Conservation (phyloP, 2,113 vertebrate genomes). For the Todiramphus saurophagus region DNA sequence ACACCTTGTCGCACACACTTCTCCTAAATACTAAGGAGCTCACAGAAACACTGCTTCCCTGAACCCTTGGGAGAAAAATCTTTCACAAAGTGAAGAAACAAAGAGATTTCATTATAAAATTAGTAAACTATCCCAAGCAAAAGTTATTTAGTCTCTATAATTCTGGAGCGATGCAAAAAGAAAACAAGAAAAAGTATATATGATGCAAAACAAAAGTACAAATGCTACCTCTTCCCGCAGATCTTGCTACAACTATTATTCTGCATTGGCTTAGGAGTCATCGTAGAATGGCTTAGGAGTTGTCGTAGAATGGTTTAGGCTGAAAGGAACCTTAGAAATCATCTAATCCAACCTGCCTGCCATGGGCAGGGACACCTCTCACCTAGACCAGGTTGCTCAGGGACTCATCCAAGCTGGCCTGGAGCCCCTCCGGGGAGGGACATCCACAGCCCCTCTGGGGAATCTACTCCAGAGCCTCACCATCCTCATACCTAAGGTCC, state of each 20-base stretch:
- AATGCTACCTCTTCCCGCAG: not conserved
- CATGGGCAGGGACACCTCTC: no score
- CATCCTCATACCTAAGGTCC: no score
- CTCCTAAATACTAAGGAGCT: not conserved
- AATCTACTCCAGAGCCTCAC: no score
- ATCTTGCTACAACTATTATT: not conserved
- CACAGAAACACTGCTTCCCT: not conserved
- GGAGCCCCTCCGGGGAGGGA: no score
- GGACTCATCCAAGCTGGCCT: no score
- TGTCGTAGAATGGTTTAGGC: not conserved
- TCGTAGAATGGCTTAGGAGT: not conserved
- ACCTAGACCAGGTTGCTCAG: no score
- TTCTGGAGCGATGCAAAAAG: not conserved
- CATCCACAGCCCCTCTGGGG: no score
- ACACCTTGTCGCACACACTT: not conserved
- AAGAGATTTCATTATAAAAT: not conserved
- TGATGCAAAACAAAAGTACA: not conserved
- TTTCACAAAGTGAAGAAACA: not conserved
- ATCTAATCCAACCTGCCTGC: no score
- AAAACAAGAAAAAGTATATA: not conserved
- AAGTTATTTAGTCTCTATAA: not conserved
- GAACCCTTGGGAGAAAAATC: not conserved
- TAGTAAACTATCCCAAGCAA: not conserved
- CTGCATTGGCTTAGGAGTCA: no score
- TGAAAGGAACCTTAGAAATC: no score